Evolutionary conservation across 2,888 invertebrate species (phyloP), one percentile per base, ranked within the genome.

Genomic region (Pristionchus mayeri): DNA sequence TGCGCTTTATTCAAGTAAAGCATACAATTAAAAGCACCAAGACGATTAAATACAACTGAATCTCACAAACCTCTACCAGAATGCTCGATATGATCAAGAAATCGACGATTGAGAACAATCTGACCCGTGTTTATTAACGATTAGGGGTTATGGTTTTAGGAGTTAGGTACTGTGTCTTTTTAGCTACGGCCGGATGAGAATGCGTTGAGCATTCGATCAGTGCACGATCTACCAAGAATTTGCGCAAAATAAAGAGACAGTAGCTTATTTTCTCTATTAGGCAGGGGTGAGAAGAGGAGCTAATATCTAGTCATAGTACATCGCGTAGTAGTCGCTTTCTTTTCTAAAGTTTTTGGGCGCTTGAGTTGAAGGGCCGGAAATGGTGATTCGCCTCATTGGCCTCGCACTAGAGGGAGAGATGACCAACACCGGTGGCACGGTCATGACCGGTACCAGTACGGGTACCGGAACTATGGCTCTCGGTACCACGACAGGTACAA

Each of bases 271-370:
- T n/a, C n/a, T n/a, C n/a, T n/a, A n/a, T n/a, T n/a, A n/a, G n/a
- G n/a, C n/a, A n/a, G n/a, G n/a, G n/a, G n/a, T n/a, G n/a, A n/a
- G n/a, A n/a, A n/a, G n/a, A n/a, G n/a, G n/a, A n/a, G n/a, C n/a
- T n/a, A n/a, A n/a, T n/a, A n/a, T n/a, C n/a, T n/a, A n/a, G n/a
- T 92, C 92, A 84, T 92, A 92, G 78, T 92, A 92, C 91, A 92
- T 92, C 40, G 91, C 85, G 86, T 92, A 92, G 71, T 92, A 92
- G 79, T 92, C 92, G 79, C 90, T 88, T 63, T 91, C 90, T 78
- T 89, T 89, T 80, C 92, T 84, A 84, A 87, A 91, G 85, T 92
- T 92, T 78, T 87, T 88, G 16, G 86, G 82, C 27, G 89, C 88
- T 44, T 37, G 52, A 11, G 75, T 85, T 9, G 84, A 1, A 7